Evolutionary conservation across 1,140 invertebrate genomes (phyloP).

Genomic region (Brachionus asplanchnoidis): DNA sequence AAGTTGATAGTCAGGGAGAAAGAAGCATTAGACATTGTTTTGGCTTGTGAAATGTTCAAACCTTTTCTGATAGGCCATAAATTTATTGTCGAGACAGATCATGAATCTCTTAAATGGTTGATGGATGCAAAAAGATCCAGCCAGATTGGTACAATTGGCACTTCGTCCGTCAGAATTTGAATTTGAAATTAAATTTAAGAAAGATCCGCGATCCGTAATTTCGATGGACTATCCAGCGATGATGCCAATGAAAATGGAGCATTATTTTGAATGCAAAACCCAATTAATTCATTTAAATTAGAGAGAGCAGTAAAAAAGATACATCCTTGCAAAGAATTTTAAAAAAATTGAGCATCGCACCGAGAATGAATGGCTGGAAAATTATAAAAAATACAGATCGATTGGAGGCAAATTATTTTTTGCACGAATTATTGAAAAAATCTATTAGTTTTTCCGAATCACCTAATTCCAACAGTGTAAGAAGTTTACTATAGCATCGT

Average conservation of each 20-base stretch:
- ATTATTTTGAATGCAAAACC: too few relatives aligned
- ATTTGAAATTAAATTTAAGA: conserved; percentile 54
- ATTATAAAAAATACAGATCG: neutral
- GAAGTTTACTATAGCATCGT: neutral
- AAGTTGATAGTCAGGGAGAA: neutral
- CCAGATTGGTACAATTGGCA: conserved; percentile 49
- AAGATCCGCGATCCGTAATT: conserved; percentile 45
- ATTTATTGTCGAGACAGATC: conserved; percentile 44
- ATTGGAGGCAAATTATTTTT: neutral
- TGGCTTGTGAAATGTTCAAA: neutral
- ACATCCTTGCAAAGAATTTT: neutral
- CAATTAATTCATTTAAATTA: too few relatives aligned
- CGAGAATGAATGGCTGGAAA: neutral
- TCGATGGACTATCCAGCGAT: too few relatives aligned
- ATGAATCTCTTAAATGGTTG: conserved; percentile 39
- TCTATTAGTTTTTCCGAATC: neutral
- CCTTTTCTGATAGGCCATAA: neutral
- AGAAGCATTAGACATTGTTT: neutral
- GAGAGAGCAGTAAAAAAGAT: too few relatives aligned
- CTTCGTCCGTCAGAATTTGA: conserved; percentile 58
- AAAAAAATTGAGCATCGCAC: neutral
- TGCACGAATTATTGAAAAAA: neutral
- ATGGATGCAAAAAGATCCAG: too few relatives aligned
- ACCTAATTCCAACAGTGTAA: neutral
- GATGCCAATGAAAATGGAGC: too few relatives aligned